Base-by-base conservation (phyloP, 2,888 invertebrate species). In the Cataglyphis livida region DNA sequence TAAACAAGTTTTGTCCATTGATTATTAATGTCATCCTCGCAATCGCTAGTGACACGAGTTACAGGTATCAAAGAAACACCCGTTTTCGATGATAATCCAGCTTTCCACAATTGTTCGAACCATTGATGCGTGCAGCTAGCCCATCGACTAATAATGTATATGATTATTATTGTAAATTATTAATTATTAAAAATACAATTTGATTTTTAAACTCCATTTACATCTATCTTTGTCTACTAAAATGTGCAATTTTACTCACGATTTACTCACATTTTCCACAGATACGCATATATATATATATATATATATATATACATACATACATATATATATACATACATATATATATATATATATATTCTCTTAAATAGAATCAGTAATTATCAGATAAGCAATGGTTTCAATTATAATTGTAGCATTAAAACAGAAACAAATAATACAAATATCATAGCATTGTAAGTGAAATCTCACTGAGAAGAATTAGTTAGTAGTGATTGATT, bases 91-190 rank as follows among this genome's bases (percentile, higher is more conserved):
- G 93, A 90, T 21, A 91, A 61, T 1, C 91, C 92, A 91, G 96
- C 95, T 91, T 95, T 95, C 97, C 96, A 97, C 89, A 96, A 95
- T 87, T 96, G 70, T 74, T 93, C 91, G 82, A 94, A 71, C 94
- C 94, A 94, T 91, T 92, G 87, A 85, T 92, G 87, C 93, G 93
- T 92, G 93, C 93, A 48, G 86, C 90, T 87, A 71, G 91, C 86
- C 93, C 94, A 94, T 44, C 88, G 86, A 48, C 94, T 94, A 38
- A 62, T 41, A 7, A 74, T 32, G 12, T n/a, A 21, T 15, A 15
- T 15, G 15, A 73, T 62, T 74, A 48, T 48, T 28, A 61, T 62
- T 44, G 21, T 21, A 1, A 5, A 32, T 15, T 12, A 73, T 41
- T 59, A 59, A 48, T 18, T 70, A 15, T 32, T 6, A 12, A 2